Evolutionary conservation across 2,888 invertebrate species (phyloP).

Genomic region (Resseliella maxima): DNA sequence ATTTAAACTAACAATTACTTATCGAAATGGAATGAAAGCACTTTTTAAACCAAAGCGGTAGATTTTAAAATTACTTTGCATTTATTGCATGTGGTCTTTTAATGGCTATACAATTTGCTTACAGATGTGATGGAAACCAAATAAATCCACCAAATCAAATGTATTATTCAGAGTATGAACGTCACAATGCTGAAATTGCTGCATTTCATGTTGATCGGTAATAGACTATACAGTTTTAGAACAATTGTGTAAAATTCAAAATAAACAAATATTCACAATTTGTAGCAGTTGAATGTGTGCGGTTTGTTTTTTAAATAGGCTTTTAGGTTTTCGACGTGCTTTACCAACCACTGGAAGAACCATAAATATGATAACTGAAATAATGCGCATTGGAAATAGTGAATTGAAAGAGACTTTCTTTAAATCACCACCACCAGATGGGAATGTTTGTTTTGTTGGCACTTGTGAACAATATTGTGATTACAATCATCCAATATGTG

Average conservation of each 20-base stretch:
- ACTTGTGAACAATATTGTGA: constrained; percentile 71
- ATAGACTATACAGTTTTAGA: not conserved
- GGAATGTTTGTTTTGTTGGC: constrained; percentile 92
- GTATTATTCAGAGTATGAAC: constrained; percentile 98
- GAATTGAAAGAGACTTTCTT: constrained; percentile 92
- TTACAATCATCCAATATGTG: not conserved
- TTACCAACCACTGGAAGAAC: constrained; percentile 95
- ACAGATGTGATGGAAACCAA: constrained; percentile 92
- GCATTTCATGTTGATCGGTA: constrained; percentile 93
- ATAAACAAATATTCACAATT: not conserved
- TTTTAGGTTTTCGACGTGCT: constrained; percentile 92
- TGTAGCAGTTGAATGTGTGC: too few species aligned
- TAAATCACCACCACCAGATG: constrained; percentile 82
- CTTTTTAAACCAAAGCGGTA: constrained; percentile 99
- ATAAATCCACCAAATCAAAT: constrained; percentile 99
- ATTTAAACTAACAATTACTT: constrained; percentile 94
- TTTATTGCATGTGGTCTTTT: not conserved
- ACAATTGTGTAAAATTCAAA: not conserved
- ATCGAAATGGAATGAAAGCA: constrained; percentile 88
- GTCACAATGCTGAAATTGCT: constrained; percentile 98
- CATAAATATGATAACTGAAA: constrained; percentile 94
- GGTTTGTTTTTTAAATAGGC: not conserved
- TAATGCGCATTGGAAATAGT: constrained; percentile 92
- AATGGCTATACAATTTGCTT: constrained; percentile 62
- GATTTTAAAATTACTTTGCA: not conserved